Percentiles rank a stretch among this genome's conserved stretches.
These are phyloP conservation scores for Phytoseiulus persimilis DNA, from an alignment of 2,888 invertebrate species.

Conservation along the genomic window DNA sequence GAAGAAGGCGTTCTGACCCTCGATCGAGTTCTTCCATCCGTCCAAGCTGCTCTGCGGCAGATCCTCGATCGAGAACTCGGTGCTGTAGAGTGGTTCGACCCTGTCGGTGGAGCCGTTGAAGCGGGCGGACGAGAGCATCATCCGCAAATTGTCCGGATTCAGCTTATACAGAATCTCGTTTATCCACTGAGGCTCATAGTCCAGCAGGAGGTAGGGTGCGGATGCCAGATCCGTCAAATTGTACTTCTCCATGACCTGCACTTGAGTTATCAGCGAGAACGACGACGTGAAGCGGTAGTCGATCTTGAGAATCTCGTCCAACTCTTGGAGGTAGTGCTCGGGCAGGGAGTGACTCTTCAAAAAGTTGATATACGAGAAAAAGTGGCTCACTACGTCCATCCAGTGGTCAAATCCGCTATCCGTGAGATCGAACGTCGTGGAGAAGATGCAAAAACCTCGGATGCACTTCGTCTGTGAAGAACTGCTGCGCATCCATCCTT, in stretches of 20 bases:
- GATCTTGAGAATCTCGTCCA: conserved; percentile 22
- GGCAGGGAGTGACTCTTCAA: background rate
- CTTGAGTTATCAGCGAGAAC: conserved; percentile 20
- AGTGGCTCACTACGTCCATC: conserved; percentile 21
- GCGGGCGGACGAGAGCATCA: conserved; percentile 23
- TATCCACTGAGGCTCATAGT: conserved; percentile 26
- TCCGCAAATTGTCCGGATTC: conserved; percentile 15
- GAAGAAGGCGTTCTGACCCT: conserved; percentile 8
- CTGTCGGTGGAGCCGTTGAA: conserved; percentile 30
- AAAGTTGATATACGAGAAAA: conserved; percentile 26
- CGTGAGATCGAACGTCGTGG: conserved; percentile 34
- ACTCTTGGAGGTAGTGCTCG: conserved; percentile 18
- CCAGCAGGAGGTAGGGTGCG: conserved; percentile 21
- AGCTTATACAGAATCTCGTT: conserved; percentile 7
- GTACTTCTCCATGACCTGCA: conserved; percentile 29
- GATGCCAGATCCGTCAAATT: conserved; percentile 23
- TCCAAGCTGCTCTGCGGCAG: background rate
- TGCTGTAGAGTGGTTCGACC: conserved; percentile 34
- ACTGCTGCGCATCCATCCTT: conserved; percentile 37
- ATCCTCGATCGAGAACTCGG: background rate
- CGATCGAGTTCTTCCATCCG: conserved; percentile 17
- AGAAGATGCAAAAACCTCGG: conserved; percentile 26
- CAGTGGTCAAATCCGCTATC: conserved; percentile 30
- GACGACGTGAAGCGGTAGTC: conserved; percentile 29
- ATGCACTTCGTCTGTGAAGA: conserved; percentile 32